A percentile compares a stretch with the other conserved stretches of the same genome.
phyloP scores from a whole-genome alignment of 2,888 invertebrate genomes.

The Oscheius onirici region DNA sequence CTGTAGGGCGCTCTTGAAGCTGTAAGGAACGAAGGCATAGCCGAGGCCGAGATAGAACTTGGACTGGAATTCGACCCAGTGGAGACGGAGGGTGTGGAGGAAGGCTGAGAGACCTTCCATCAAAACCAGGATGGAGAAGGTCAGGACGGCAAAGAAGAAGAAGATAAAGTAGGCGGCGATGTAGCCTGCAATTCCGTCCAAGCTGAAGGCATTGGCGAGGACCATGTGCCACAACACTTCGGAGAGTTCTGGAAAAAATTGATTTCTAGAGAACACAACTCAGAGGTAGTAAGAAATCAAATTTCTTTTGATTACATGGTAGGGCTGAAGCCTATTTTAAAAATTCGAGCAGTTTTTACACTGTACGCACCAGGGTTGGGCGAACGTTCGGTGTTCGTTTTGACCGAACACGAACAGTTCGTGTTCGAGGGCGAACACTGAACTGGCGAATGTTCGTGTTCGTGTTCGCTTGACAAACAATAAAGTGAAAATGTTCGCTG shows the following conservation, averaged over 20 bases:
- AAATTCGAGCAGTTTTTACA: too few relatives aligned
- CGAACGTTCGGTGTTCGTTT: too few relatives aligned
- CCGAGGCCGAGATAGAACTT: slow-evolving; percentile 94
- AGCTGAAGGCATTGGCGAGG: slow-evolving; percentile 56
- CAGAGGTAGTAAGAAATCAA: too few relatives aligned
- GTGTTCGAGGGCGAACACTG: too few relatives aligned
- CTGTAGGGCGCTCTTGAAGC: slow-evolving; percentile 79
- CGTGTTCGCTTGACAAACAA: too few relatives aligned
- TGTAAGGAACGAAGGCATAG: slow-evolving; percentile 91
- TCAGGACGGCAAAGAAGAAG: slow-evolving; percentile 88
- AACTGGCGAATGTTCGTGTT: too few relatives aligned
- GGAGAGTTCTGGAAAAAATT: slow-evolving; percentile 61
- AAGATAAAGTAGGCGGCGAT: slow-evolving; percentile 77
- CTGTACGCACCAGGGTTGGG: too few relatives aligned
- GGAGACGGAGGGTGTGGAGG: slow-evolving; percentile 77
- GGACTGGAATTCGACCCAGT: slow-evolving; percentile 91
- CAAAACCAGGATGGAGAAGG: slow-evolving; percentile 91
- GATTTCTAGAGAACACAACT: too few relatives aligned
- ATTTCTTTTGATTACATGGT: too few relatives aligned
- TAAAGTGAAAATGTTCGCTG: too few relatives aligned
- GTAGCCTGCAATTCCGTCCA: slow-evolving; percentile 37
- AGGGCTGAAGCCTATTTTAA: too few relatives aligned
- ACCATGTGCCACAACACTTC: slow-evolving; percentile 71
- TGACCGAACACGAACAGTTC: too few relatives aligned
- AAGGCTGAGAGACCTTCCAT: slow-evolving; percentile 99